Evolutionary conservation across 2,113 vertebrate genomes (phyloP).

Genomic region (Castor canadensis): DNA sequence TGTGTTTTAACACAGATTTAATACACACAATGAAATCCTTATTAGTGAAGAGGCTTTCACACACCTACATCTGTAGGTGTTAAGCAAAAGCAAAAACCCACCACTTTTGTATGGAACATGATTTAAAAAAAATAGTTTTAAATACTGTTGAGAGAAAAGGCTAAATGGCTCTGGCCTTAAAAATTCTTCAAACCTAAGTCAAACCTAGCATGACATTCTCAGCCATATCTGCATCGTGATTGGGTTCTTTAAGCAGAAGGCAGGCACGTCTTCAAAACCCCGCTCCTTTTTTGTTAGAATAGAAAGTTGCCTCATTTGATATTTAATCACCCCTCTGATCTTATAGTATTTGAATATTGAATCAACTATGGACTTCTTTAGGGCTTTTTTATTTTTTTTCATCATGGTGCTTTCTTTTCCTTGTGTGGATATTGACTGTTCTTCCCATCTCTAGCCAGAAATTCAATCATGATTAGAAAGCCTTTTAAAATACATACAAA

Average conservation of each 20-base stretch:
- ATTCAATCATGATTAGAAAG: slow-evolving; percentile 41
- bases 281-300: background rate
- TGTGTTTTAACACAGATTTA: slow-evolving; percentile 73
- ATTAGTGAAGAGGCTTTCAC: slow-evolving; percentile 54
- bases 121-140: slow-evolving; percentile 49
- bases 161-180: slow-evolving; percentile 56
- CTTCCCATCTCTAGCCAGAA: slow-evolving; percentile 38
- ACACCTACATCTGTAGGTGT: slow-evolving; percentile 53
- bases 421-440: background rate
- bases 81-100: slow-evolving; percentile 62
- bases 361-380: slow-evolving; percentile 39
- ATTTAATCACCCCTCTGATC: background rate
- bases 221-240: slow-evolving; percentile 40
- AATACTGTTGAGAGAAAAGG: slow-evolving; percentile 59
- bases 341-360: background rate
- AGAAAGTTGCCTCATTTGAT: background rate
- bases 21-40: slow-evolving; percentile 60
- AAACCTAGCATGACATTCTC: slow-evolving; percentile 57
- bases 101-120: background rate
- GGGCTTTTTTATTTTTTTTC: slow-evolving; percentile 9
- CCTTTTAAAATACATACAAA: background rate
- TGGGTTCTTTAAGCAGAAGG: slow-evolving; percentile 36
- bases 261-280: background rate
- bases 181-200: slow-evolving; percentile 69
- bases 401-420: background rate